Percentiles rank a stretch among this genome's conserved stretches.
These are phyloP conservation scores for Cyprinella venusta DNA, from an alignment of 2,797 vertebrate genomes.

Conservation along the genomic window DNA sequence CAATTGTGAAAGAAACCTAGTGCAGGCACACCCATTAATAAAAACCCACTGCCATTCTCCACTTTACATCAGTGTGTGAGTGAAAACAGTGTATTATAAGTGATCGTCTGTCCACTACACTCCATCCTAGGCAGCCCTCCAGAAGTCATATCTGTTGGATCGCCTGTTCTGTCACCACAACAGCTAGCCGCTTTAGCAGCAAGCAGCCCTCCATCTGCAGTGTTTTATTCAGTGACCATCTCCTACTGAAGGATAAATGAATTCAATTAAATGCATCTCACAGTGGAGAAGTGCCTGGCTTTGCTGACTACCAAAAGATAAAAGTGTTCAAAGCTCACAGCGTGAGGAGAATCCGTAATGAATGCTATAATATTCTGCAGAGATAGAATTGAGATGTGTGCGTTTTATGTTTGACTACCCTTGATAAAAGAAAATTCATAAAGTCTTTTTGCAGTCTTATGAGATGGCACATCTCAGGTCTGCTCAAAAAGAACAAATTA, in stretches of 20 bases:
- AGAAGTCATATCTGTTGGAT: conserved; percentile 1
- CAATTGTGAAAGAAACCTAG: neutral
- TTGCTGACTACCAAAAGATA: conserved; percentile 42
- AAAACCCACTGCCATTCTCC: conserved; percentile 2
- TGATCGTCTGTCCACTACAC: conserved; percentile 12
- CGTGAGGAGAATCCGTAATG: conserved; percentile 7
- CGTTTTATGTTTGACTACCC: conserved; percentile 27
- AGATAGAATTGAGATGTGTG: neutral
- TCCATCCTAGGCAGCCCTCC: conserved; percentile 1
- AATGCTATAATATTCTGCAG: conserved; percentile 29
- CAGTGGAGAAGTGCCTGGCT: conserved; percentile 28
- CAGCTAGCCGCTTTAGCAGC: conserved; percentile 5
- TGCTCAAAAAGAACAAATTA: conserved; percentile 16
- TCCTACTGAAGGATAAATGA: conserved; percentile 53
- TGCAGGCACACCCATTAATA: neutral
- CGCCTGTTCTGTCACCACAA: conserved; percentile 13
- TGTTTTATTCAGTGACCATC: conserved; percentile 40
- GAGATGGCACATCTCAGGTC: neutral
- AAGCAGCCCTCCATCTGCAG: conserved; percentile 36
- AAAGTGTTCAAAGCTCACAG: conserved; percentile 25
- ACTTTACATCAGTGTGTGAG: neutral
- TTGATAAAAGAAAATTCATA: conserved; percentile 4
- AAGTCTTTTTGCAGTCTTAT: neutral
- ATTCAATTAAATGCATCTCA: conserved; percentile 58
- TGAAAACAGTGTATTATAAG: neutral